phyloP scores from a whole-genome alignment of 2,888 invertebrate species.

The Loripinus fragilis region DNA sequence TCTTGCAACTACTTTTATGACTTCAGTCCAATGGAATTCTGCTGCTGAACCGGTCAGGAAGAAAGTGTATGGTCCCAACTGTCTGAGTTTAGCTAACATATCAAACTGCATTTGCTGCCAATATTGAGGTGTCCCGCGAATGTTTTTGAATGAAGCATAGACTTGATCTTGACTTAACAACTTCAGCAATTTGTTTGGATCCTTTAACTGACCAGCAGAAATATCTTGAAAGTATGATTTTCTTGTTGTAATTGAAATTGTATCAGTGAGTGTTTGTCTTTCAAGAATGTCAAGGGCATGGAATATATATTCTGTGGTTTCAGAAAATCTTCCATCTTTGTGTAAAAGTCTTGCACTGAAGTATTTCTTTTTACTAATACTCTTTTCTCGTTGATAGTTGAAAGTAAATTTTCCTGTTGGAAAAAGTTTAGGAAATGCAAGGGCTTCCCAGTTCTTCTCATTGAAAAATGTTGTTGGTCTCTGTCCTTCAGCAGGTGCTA shows the following conservation, averaged over 20 bases:
- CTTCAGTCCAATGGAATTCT: constrained; percentile 57
- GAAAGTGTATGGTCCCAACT: constrained; percentile 57
- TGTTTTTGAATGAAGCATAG: constrained; percentile 45
- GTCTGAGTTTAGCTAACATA: constrained; percentile 54
- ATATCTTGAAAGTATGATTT: constrained; percentile 29
- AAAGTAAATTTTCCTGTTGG: constrained; percentile 27
- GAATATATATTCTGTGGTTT: constrained; percentile 45
- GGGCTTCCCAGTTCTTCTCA: constrained; percentile 38
- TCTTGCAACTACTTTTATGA: constrained; percentile 36
- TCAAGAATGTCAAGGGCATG: constrained; percentile 41
- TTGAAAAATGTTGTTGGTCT: constrained; percentile 28
- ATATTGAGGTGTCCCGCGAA: constrained; percentile 48
- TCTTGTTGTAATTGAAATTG: constrained; percentile 34
- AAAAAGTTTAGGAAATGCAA: constrained; percentile 39
- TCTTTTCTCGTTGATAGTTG: constrained; percentile 11
- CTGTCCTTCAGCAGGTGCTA: constrained; percentile 43
- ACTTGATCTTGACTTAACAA: constrained; percentile 43
- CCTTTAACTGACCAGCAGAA: constrained; percentile 38
- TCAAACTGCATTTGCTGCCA: constrained; percentile 53
- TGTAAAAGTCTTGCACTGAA: constrained; percentile 29
- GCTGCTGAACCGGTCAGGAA: constrained; percentile 53
- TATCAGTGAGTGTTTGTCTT: constrained; percentile 27
- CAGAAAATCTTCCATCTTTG: constrained; percentile 43
- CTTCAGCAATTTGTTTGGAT: constrained; percentile 23
- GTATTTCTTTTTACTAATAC: constrained; percentile 41